These are phyloP conservation scores for Rhineura floridana DNA, from an alignment of 2,113 vertebrate species.

Conservation along the genomic window DNA sequence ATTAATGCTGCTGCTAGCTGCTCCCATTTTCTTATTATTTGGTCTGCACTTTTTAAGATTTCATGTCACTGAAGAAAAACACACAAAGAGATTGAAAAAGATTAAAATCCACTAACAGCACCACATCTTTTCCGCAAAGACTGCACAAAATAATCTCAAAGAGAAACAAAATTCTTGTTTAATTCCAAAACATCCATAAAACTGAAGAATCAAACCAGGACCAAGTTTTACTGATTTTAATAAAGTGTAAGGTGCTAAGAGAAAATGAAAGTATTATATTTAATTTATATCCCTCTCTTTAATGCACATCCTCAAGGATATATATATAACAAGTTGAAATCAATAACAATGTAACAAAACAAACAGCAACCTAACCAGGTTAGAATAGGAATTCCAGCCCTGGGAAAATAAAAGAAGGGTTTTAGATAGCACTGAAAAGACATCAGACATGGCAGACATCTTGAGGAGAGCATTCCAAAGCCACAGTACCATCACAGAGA, in stretches of 20 bases:
- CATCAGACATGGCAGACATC: too few species aligned
- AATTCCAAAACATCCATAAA: background rate
- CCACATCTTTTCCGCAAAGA: background rate
- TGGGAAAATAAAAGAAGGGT: too few species aligned
- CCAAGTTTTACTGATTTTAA: background rate
- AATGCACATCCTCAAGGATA: too few species aligned
- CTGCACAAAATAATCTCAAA: background rate
- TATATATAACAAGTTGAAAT: too few species aligned
- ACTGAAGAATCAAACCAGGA: accelerated
- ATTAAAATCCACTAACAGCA: background rate
- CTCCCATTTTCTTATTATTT: constrained; percentile 84
- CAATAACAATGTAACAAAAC: too few species aligned
- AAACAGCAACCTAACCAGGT: too few species aligned
- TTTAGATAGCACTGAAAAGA: too few species aligned
- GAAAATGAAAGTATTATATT: background rate
- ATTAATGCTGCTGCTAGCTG: constrained; percentile 91
- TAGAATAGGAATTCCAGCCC: too few species aligned
- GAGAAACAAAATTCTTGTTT: background rate
- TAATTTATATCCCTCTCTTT: too few species aligned
- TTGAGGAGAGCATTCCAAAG: too few species aligned
- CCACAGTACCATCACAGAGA: too few species aligned
- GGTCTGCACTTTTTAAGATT: constrained; percentile 63
- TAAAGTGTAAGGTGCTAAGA: background rate
- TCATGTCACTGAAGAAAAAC: constrained; percentile 68
- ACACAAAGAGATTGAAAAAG: constrained; percentile 14